A percentile compares a stretch with the other conserved stretches of the same genome.
phyloP scores from a whole-genome alignment of 2,888 invertebrate species.

The Drosophila vallismaia region DNA sequence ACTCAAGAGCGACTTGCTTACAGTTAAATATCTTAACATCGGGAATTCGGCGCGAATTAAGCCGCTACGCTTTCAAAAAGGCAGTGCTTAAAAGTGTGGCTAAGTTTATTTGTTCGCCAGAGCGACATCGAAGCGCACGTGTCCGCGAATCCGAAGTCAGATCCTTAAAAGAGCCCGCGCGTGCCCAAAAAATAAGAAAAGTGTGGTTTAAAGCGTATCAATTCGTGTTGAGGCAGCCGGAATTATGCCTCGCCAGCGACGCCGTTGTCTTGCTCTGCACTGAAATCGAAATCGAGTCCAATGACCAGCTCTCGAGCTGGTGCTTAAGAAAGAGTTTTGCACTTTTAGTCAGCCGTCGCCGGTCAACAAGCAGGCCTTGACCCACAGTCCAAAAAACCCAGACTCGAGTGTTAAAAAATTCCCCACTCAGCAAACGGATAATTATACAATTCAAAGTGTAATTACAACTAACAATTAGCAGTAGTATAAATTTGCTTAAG shows the following conservation, averaged over 20 bases:
- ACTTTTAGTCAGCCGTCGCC: slow-evolving; percentile 35
- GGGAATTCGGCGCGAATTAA: too few relatives aligned
- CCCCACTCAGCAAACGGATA: slow-evolving; percentile 14
- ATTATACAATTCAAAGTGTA: slow-evolving; percentile 13
- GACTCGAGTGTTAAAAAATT: slow-evolving; percentile 13
- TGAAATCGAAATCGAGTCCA: slow-evolving; percentile 70
- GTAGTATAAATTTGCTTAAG: slow-evolving; percentile 24
- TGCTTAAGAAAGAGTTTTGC: slow-evolving; percentile 34
- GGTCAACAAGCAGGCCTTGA: slow-evolving; percentile 60
- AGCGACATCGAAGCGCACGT: slow-evolving; percentile 67
- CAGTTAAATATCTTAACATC: too few relatives aligned
- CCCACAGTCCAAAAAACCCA: slow-evolving; percentile 40
- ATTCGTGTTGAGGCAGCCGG: slow-evolving; percentile 52
- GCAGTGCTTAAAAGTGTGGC: too few relatives aligned
- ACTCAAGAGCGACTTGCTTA: slow-evolving; percentile 30
- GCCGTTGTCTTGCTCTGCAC: slow-evolving; percentile 51
- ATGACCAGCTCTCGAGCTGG: slow-evolving; percentile 64
- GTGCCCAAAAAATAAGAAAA: slow-evolving; percentile 27
- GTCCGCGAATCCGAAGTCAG: slow-evolving; percentile 2
- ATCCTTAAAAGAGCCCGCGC: slow-evolving; percentile 14
- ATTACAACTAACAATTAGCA: slow-evolving; percentile 7
- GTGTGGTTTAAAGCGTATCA: slow-evolving; percentile 34
- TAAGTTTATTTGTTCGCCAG: slow-evolving; percentile 65
- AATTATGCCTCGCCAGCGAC: slow-evolving; percentile 66
- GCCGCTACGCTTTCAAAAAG: too few relatives aligned